phyloP scores from a whole-genome alignment of 1,140 invertebrate species.

The Drosophila pandora region DNA sequence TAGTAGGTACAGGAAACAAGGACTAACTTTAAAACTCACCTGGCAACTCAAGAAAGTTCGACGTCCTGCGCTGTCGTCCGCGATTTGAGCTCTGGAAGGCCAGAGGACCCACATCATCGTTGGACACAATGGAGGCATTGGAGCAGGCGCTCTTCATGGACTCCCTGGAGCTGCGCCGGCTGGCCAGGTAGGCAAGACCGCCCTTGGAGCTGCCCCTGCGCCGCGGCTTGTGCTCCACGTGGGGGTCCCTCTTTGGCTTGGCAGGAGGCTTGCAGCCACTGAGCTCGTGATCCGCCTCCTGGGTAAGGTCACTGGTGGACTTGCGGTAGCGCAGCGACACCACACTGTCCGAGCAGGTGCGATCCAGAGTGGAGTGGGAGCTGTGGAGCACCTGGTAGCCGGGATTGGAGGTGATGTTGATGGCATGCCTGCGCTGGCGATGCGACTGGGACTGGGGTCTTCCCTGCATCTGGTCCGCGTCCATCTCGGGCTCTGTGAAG shows the following conservation, averaged over 20 bases:
- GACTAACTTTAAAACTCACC: constrained; percentile 84
- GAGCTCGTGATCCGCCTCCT: constrained; percentile 81
- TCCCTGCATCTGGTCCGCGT: constrained; percentile 7
- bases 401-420: constrained; percentile 83
- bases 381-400: constrained; percentile 82
- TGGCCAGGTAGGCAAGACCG: constrained; percentile 90
- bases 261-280: constrained; percentile 59
- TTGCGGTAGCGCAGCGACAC: constrained; percentile 85
- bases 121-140: constrained; percentile 86
- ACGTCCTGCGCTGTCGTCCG: constrained; percentile 90
- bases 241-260: constrained; percentile 52
- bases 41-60: constrained; percentile 94
- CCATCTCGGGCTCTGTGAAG: constrained; percentile 65
- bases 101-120: constrained; percentile 90
- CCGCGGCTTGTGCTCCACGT: constrained; percentile 67
- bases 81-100: constrained; percentile 89
- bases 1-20: neutral
- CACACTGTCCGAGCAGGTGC: constrained; percentile 81
- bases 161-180: constrained; percentile 88
- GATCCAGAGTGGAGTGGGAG: constrained; percentile 82
- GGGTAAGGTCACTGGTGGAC: constrained; percentile 90
- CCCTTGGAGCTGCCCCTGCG: constrained; percentile 84
- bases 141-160: constrained; percentile 88
- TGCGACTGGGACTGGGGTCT: constrained; percentile 23
- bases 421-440: constrained; percentile 76